Conservation (phyloP, 92 coral and sea anemone genomes). For the Montipora capitata region DNA sequence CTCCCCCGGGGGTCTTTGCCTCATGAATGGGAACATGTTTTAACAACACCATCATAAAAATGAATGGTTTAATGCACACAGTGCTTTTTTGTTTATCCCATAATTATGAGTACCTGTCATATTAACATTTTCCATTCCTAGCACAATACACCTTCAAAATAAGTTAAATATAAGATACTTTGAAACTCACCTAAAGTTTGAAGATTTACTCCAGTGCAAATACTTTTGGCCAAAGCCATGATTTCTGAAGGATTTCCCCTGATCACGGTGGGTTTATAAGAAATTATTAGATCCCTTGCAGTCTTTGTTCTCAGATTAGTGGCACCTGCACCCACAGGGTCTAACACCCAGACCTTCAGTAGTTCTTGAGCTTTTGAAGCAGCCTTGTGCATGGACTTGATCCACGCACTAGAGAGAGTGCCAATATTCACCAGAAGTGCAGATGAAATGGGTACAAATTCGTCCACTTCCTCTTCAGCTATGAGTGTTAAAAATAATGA, state of each 20-base stretch:
- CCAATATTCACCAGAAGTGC: conserved; percentile 69
- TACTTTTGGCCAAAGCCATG: conserved; percentile 52
- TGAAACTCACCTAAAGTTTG: conserved; percentile 32
- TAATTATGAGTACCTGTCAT: not conserved
- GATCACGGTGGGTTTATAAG: conserved; percentile 67
- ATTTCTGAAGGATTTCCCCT: conserved; percentile 72
- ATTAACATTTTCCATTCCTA: too few relatives aligned
- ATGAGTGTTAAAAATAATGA: not conserved
- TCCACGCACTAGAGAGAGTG: conserved; percentile 64
- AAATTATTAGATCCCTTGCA: conserved; percentile 49
- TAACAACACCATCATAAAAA: not conserved
- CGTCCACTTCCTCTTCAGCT: conserved; percentile 77
- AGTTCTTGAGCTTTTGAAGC: conserved; percentile 61
- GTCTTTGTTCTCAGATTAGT: conserved; percentile 58
- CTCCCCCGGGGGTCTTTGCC: too few relatives aligned
- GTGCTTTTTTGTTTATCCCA: not conserved
- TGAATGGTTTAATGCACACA: not conserved
- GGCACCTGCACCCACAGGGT: conserved; percentile 71
- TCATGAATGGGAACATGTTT: too few relatives aligned
- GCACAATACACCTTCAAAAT: too few relatives aligned
- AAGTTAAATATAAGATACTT: too few relatives aligned
- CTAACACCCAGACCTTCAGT: conserved; percentile 65
- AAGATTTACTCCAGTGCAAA: conserved; percentile 33
- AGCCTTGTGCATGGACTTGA: conserved; percentile 72
- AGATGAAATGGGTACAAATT: conserved; percentile 54